Evolutionary conservation across 1,140 invertebrate genomes (phyloP).

Genomic region (Diplogasteroides magnus): DNA sequence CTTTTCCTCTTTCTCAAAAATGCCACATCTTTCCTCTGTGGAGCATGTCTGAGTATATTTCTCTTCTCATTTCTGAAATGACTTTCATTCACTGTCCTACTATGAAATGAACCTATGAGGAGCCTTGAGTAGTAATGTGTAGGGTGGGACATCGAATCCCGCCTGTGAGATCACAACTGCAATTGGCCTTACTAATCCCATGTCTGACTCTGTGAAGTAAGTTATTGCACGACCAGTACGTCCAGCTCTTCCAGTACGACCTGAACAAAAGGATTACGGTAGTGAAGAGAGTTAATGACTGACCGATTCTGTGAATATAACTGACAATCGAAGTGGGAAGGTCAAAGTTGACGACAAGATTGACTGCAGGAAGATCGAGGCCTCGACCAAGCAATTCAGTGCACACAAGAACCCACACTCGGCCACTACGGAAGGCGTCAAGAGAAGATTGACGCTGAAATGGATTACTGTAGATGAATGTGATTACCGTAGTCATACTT

Average conservation of each 20-base stretch:
- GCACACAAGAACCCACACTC: constrained; percentile 91
- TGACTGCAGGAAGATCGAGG: constrained; percentile 94
- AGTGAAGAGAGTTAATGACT: constrained; percentile 26
- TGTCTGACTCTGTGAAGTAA: constrained; percentile 84
- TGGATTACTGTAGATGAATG: too few species aligned
- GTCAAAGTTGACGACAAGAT: constrained; percentile 94
- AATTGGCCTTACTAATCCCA: constrained; percentile 45
- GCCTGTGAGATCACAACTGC: constrained; percentile 51
- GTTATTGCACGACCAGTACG: constrained; percentile 82
- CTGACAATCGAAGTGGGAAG: constrained; percentile 83
- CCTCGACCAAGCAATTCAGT: constrained; percentile 93
- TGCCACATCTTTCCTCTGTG: neutral
- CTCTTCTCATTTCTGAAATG: neutral
- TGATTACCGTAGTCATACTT: constrained; percentile 62
- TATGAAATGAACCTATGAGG: neutral
- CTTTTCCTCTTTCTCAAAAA: neutral
- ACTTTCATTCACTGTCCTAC: neutral
- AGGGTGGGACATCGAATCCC: constrained; percentile 34
- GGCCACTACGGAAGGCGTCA: constrained; percentile 77
- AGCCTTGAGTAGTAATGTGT: neutral
- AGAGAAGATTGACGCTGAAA: constrained; percentile 79
- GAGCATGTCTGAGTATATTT: neutral
- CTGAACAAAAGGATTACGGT: constrained; percentile 58
- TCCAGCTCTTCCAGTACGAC: constrained; percentile 81
- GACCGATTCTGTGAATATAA: constrained; percentile 85